Evolutionary conservation across 2,113 vertebrate species (phyloP).

Genomic region (rabbit (Oryctolagus cuniculus)): DNA sequence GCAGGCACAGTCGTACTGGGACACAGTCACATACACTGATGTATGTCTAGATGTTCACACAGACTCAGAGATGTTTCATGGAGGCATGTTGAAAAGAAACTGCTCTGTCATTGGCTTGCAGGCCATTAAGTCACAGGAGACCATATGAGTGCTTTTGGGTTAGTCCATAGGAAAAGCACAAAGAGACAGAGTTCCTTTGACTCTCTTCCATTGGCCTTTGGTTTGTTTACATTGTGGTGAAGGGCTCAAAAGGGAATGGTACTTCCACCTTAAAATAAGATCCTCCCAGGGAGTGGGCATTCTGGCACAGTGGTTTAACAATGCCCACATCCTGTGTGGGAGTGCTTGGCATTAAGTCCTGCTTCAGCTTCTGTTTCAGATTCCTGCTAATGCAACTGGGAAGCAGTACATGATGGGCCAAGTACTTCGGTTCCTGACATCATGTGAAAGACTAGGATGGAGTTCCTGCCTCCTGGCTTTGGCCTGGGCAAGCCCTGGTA

Average conservation of each 20-base stretch:
- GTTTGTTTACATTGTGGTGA: too few relatives aligned
- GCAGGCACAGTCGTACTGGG: background rate
- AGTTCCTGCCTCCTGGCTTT: too few relatives aligned
- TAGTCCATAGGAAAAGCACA: background rate
- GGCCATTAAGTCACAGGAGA: background rate
- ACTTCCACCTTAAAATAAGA: slow-evolving; percentile 33
- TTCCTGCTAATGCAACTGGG: too few relatives aligned
- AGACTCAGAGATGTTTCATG: slow-evolving; percentile 40
- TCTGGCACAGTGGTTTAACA: too few relatives aligned
- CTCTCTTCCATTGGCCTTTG: background rate
- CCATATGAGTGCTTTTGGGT: slow-evolving; percentile 30
- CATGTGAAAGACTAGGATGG: too few relatives aligned
- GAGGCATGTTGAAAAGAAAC: background rate
- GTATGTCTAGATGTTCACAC: slow-evolving; percentile 24
- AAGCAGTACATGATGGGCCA: too few relatives aligned
- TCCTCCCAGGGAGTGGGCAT: background rate
- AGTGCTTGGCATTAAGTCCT: too few relatives aligned
- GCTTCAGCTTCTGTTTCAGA: too few relatives aligned
- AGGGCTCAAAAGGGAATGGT: background rate
- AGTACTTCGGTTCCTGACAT: too few relatives aligned
- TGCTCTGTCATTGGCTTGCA: background rate
- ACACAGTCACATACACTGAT: background rate
- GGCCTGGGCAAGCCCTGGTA: too few relatives aligned
- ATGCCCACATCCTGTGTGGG: too few relatives aligned
- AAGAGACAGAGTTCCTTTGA: slow-evolving; percentile 26